Conservation (phyloP, 2,113 vertebrate genomes). For the Corythoichthys haematopterus region DNA sequence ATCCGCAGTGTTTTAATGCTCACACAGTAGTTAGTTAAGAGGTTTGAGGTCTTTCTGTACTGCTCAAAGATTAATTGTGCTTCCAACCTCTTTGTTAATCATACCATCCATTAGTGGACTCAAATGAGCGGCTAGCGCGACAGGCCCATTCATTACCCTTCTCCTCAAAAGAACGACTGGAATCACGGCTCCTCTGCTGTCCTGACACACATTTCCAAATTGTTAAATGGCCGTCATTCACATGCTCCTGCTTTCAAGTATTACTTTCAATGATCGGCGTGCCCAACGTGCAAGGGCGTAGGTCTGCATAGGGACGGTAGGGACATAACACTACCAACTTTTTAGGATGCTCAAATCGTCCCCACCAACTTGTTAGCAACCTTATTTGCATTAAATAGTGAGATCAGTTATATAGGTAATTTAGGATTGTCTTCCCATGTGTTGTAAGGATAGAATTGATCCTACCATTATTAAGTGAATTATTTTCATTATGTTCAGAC, state of each 20-base stretch:
- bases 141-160: constrained; percentile 54
- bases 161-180: constrained; percentile 47
- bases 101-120: constrained; percentile 48
- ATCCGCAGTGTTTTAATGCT: background rate
- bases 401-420: no score
- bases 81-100: constrained; percentile 39
- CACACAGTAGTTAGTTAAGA: background rate
- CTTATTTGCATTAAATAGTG: no score
- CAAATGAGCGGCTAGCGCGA: constrained; percentile 39
- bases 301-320: no score
- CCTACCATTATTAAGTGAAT: no score
- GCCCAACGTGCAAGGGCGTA: no score
- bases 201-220: constrained; percentile 16
- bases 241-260: constrained; percentile 11
- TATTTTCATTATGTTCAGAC: no score
- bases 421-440: no score
- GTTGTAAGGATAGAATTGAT: no score
- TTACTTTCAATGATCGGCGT: constrained; percentile 21
- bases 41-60: constrained; percentile 17
- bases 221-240: constrained; percentile 11
- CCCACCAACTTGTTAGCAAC: no score
- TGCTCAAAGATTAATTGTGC: constrained; percentile 39
- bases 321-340: no score
- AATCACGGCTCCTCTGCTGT: constrained; percentile 27
- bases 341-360: no score